Conservation (phyloP, 2,113 vertebrate genomes). For the Cettia cetti region DNA sequence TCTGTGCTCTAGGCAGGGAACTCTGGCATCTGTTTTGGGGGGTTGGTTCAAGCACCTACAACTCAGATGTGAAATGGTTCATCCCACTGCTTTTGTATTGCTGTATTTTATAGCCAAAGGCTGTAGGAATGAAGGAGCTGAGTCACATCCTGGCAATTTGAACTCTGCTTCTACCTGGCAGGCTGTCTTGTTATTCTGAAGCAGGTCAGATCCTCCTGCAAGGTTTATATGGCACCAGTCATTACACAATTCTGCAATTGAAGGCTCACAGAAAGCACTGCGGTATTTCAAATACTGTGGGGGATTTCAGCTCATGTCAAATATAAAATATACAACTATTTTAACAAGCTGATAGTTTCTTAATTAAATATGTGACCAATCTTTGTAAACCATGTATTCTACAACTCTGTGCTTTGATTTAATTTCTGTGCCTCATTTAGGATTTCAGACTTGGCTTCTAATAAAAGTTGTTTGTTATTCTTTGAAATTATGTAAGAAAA, state of each 20-base stretch:
- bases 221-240: background rate
- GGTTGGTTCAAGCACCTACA: background rate
- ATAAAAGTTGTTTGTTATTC: background rate
- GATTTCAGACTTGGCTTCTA: background rate
- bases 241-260: background rate
- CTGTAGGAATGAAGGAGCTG: background rate
- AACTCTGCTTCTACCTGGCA: conserved; percentile 15
- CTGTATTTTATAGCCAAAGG: background rate
- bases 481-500: background rate
- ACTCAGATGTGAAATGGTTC: background rate
- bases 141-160: background rate
- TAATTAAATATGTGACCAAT: background rate
- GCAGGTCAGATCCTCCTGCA: background rate
- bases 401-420: background rate
- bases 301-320: background rate
- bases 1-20: background rate
- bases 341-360: background rate
- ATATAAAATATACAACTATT: background rate
- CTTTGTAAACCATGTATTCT: background rate
- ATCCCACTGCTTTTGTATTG: background rate
- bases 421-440: background rate
- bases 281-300: background rate
- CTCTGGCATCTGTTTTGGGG: background rate
- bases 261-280: background rate
- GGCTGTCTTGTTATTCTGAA: background rate